Evolutionary conservation across 2,888 invertebrate species (phyloP).

Genomic region (Acholoe squamosa): DNA sequence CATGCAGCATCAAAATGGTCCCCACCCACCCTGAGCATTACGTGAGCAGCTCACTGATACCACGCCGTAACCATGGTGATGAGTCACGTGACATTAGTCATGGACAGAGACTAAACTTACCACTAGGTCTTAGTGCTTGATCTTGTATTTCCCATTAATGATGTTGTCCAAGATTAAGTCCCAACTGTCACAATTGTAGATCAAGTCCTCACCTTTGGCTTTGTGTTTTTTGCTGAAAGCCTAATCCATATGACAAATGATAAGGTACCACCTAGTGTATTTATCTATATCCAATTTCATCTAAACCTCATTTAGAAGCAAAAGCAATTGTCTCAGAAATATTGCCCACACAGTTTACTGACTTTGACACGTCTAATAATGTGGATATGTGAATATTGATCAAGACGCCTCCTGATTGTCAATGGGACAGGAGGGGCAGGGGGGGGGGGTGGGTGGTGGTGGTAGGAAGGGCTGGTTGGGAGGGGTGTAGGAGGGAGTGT

Average conservation of each 20-base stretch:
- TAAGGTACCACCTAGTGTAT: not conserved
- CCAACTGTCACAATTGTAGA: no score
- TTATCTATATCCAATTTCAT: no score
- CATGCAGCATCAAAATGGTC: no score
- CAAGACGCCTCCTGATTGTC: conserved; percentile 53
- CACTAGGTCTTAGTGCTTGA: not conserved
- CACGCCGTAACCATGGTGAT: conserved; percentile 44
- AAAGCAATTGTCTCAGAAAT: no score
- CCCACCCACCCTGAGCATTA: not conserved
- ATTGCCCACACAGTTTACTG: no score
- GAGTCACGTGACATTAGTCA: conserved; percentile 56
- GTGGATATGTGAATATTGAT: conserved; percentile 20
- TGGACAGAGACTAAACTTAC: not conserved
- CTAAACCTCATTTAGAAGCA: no score
- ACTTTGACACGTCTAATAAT: not conserved
- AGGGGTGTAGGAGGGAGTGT: not conserved
- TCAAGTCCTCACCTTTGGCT: no score
- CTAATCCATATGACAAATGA: no score
- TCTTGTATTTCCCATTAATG: no score
- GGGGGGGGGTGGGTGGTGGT: not conserved
- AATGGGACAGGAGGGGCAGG: not conserved
- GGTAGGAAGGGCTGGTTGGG: not conserved
- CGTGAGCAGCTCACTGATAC: not conserved
- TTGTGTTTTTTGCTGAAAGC: no score
- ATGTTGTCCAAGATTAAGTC: no score